A percentile compares a stretch with the other conserved stretches of the same genome.
phyloP scores from a whole-genome alignment of 2,113 vertebrate species.

The Dicentrarchus labrax region DNA sequence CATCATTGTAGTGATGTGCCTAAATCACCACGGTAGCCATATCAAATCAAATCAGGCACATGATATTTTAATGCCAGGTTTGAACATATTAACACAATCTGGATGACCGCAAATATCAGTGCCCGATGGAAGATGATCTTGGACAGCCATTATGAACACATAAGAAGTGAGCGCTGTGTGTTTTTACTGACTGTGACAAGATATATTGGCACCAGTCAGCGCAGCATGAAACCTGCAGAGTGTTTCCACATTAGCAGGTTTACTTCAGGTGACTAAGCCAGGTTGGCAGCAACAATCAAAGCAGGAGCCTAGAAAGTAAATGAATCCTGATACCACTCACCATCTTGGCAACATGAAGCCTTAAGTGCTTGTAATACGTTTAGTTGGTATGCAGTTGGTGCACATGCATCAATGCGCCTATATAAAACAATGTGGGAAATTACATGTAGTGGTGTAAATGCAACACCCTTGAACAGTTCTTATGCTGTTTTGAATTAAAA shows the following conservation, averaged over 20 bases:
- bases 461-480: background rate
- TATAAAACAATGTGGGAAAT: background rate
- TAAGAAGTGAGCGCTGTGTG: background rate
- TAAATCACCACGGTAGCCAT: background rate
- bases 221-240: background rate
- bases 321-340: background rate
- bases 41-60: background rate
- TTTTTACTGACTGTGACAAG: background rate
- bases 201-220: background rate
- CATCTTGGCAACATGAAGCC: background rate
- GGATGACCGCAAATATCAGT: background rate
- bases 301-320: constrained; percentile 15
- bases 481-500: background rate
- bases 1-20: background rate
- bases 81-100: background rate
- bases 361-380: background rate
- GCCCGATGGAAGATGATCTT: background rate
- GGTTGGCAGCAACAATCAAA: constrained; percentile 17
- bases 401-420: background rate
- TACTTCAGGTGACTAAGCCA: constrained; percentile 13
- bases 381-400: background rate
- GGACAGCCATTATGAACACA: background rate
- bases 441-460: background rate
- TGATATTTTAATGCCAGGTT: background rate
- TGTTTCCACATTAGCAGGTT: constrained; percentile 5